phyloP scores from a whole-genome alignment of 2,113 vertebrate genomes.

The Atractosteus spatula region DNA sequence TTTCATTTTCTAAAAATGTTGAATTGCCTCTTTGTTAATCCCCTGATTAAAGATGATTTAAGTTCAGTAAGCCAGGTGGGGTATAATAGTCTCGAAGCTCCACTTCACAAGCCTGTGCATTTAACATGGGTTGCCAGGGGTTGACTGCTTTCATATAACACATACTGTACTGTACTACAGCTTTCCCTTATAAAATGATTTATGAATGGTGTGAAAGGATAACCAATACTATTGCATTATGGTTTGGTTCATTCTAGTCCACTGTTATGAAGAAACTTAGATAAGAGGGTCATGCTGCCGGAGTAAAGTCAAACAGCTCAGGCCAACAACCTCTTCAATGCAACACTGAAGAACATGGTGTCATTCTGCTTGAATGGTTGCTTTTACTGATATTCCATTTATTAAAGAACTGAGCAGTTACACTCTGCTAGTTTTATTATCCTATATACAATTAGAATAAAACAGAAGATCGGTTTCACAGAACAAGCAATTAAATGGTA shows the following conservation, averaged over 20 bases:
- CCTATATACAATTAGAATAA: conserved; percentile 36
- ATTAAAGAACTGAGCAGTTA: conserved; percentile 49
- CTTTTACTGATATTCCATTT: conserved; percentile 54
- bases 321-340: conserved; percentile 14
- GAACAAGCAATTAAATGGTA: conserved; percentile 48
- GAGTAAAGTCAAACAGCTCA: conserved; percentile 35
- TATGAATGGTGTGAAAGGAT: too few species aligned
- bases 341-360: conserved; percentile 34
- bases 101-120: too few species aligned
- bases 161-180: neutral
- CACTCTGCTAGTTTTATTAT: conserved; percentile 52
- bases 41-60: too few species aligned
- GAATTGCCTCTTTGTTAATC: too few species aligned
- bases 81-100: too few species aligned
- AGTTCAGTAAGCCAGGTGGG: too few species aligned
- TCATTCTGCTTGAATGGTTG: conserved; percentile 22
- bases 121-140: conserved; percentile 20
- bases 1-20: too few species aligned
- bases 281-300: conserved; percentile 23
- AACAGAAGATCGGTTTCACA: conserved; percentile 46
- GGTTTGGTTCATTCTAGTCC: too few species aligned
- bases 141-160: conserved; percentile 6
- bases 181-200: too few species aligned
- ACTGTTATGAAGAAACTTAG: too few species aligned
- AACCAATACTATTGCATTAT: too few species aligned